phyloP scores from a whole-genome alignment of 2,888 invertebrate genomes.

The Arge pagana region DNA sequence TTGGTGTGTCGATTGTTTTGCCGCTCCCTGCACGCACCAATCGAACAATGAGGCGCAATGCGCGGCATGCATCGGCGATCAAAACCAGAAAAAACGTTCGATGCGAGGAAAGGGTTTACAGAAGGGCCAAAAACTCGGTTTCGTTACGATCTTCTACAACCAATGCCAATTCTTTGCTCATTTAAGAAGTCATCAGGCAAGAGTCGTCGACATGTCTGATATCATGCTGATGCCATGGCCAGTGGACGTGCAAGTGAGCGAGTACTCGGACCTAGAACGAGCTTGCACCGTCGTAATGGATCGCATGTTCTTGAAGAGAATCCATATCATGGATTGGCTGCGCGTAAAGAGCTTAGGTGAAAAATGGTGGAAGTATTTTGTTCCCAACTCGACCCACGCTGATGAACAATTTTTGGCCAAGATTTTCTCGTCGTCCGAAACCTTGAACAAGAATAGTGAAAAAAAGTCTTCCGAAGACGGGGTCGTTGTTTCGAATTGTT shows the following conservation, averaged over 20 bases:
- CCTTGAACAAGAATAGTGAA: background rate
- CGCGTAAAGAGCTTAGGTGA: slow-evolving; percentile 32
- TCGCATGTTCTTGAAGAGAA: slow-evolving; percentile 41
- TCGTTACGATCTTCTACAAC: slow-evolving; percentile 48
- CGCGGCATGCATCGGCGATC: slow-evolving; percentile 21
- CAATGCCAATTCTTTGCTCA: slow-evolving; percentile 53
- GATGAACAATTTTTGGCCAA: background rate
- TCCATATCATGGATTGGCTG: slow-evolving; percentile 51
- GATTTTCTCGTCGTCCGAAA: background rate
- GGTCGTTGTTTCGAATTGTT: background rate
- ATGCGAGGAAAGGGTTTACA: slow-evolving; percentile 39
- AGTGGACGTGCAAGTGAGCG: slow-evolving; percentile 32
- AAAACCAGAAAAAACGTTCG: slow-evolving; percentile 39
- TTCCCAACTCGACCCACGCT: background rate
- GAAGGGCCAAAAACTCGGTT: slow-evolving; percentile 38
- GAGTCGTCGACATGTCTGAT: slow-evolving; percentile 42
- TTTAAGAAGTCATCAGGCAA: slow-evolving; percentile 39
- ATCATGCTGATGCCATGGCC: slow-evolving; percentile 53
- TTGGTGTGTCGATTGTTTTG: slow-evolving; percentile 49
- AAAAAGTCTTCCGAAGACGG: slow-evolving; percentile 1
- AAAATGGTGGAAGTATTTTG: slow-evolving; percentile 42
- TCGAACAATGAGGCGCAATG: slow-evolving; percentile 30
- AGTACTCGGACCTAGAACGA: slow-evolving; percentile 40
- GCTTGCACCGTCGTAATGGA: slow-evolving; percentile 48
- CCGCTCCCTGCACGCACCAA: slow-evolving; percentile 40